Conservation (phyloP, 2,888 invertebrate species). For the Eilema depressum region DNA sequence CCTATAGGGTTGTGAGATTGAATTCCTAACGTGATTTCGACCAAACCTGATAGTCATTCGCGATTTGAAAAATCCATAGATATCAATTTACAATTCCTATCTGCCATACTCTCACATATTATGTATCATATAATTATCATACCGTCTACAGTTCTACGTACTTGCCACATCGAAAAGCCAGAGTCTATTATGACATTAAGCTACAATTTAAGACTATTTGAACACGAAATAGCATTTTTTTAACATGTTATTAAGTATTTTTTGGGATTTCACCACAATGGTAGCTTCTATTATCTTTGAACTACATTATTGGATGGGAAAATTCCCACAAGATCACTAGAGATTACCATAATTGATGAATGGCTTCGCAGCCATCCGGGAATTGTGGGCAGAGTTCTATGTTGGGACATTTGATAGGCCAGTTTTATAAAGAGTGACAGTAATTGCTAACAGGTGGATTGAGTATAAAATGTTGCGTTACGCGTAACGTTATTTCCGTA, state of each 20-base stretch:
- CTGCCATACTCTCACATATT: background rate
- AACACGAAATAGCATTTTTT: slow-evolving; percentile 22
- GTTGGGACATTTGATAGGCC: slow-evolving; percentile 14
- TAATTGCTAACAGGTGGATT: slow-evolving; percentile 13
- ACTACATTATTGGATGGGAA: slow-evolving; percentile 21
- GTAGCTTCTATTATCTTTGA: slow-evolving; percentile 15
- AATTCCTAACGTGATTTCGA: background rate
- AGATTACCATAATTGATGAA: slow-evolving; percentile 21
- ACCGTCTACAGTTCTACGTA: background rate
- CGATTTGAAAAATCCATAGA: background rate
- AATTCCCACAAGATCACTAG: slow-evolving; percentile 23
- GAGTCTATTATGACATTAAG: slow-evolving; percentile 1
- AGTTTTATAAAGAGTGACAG: slow-evolving; percentile 28
- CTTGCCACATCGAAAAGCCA: background rate
- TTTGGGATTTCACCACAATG: slow-evolving; percentile 15
- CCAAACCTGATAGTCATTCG: background rate
- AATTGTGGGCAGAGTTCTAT: slow-evolving; percentile 18
- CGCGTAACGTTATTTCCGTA: slow-evolving; percentile 13
- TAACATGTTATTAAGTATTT: slow-evolving; percentile 17
- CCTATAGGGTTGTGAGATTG: no score
- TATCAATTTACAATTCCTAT: slow-evolving; percentile 7
- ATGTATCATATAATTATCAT: slow-evolving; percentile 12
- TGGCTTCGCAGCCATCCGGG: slow-evolving; percentile 18
- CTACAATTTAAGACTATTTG: slow-evolving; percentile 2
- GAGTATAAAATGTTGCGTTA: slow-evolving; percentile 15